A percentile compares a stretch with the other conserved stretches of the same genome.
Evolutionary conservation across 1,140 invertebrate genomes (phyloP).

Genomic region (Battus philenor): DNA sequence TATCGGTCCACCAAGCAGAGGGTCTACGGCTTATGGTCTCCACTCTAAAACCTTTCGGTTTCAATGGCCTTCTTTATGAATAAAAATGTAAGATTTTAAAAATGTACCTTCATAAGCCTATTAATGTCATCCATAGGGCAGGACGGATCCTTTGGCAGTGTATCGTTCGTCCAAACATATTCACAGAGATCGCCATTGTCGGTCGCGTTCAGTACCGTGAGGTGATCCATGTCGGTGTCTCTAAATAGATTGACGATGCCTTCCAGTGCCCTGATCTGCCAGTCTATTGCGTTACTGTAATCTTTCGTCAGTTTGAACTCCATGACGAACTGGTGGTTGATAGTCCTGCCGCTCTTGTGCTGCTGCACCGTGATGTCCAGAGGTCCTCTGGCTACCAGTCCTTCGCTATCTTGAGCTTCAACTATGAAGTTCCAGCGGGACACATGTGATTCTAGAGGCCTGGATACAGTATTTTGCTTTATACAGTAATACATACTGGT

Average conservation of each 20-base stretch:
- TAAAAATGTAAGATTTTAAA: constrained; percentile 23
- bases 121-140: constrained; percentile 86
- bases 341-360: constrained; percentile 83
- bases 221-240: constrained; percentile 81
- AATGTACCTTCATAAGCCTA: constrained; percentile 79
- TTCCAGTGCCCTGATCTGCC: constrained; percentile 82
- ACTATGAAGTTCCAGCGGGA: constrained; percentile 89
- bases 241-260: constrained; percentile 82
- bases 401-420: constrained; percentile 86
- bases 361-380: constrained; percentile 90
- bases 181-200: constrained; percentile 77
- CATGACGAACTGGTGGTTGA: constrained; percentile 90
- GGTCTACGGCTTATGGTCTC: no score
- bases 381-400: constrained; percentile 80
- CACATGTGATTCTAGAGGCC: constrained; percentile 89
- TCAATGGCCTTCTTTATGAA: no score
- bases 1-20: no score
- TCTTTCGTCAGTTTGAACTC: constrained; percentile 78
- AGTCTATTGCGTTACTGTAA: constrained; percentile 80
- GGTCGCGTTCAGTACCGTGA: constrained; percentile 82
- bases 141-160: constrained; percentile 81
- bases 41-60: no score
- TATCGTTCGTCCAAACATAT: constrained; percentile 93
- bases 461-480: constrained; percentile 56
- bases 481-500: no score